These are phyloP conservation scores for Lonchura striata DNA, from an alignment of 2,113 vertebrate species.

Conservation along the genomic window DNA sequence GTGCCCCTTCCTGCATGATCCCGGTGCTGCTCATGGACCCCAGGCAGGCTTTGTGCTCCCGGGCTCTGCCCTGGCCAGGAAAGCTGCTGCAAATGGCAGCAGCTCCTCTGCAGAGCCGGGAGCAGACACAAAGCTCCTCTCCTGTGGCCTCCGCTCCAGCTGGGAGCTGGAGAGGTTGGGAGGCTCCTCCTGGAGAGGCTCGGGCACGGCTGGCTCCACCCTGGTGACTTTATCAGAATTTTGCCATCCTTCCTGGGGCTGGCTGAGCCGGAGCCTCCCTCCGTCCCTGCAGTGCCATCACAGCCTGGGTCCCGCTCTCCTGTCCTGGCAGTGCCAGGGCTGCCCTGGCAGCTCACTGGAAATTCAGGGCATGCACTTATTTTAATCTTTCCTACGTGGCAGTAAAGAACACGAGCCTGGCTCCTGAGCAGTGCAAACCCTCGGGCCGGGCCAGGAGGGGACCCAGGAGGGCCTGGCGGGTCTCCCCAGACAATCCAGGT, in stretches of 20 bases:
- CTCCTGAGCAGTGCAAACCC: background rate
- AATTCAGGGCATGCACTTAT: background rate
- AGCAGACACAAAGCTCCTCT: fast-evolving
- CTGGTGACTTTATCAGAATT: background rate
- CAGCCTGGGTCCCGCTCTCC: background rate
- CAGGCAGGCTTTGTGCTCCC: background rate
- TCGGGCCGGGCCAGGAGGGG: background rate
- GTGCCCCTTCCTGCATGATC: fast-evolving
- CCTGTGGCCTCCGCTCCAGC: fast-evolving
- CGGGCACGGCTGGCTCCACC: fast-evolving
- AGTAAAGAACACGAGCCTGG: background rate
- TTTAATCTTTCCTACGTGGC: background rate
- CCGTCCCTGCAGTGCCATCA: fast-evolving
- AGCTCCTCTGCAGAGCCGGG: fast-evolving
- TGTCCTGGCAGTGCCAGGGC: background rate
- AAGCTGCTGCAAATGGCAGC: background rate
- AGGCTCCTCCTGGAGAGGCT: background rate
- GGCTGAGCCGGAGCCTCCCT: background rate
- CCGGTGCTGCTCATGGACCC: fast-evolving
- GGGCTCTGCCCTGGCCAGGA: background rate
- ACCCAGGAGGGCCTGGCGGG: background rate
- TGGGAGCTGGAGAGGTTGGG: background rate
- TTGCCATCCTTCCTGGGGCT: background rate
- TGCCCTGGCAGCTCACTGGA: background rate
- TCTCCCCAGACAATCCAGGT: fast-evolving